Conservation (phyloP, 2,113 vertebrate genomes). For the Oryctolagus cuniculus region DNA sequence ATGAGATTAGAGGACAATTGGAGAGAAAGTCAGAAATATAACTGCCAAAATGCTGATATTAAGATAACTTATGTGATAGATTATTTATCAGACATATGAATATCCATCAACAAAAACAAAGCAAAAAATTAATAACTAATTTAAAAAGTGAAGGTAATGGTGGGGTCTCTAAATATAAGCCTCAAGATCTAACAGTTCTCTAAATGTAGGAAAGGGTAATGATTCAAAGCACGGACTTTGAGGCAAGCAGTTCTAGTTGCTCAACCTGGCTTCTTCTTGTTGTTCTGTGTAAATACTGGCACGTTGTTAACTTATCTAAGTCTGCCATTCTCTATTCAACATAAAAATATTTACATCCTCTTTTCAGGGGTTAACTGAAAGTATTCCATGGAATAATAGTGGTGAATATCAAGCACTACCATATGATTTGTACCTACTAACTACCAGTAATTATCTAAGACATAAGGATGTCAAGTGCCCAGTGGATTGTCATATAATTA, state of each 20-base stretch:
- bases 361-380: not conserved
- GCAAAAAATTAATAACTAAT: not conserved
- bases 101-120: not conserved
- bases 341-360: constrained; percentile 33
- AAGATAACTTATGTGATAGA: not conserved
- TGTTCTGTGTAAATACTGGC: not conserved
- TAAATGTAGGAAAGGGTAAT: not conserved
- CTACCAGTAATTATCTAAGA: constrained; percentile 13
- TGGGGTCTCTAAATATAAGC: not conserved
- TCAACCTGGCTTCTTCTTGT: not conserved
- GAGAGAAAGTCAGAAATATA: too few species aligned
- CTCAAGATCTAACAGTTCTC: not conserved
- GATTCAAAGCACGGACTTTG: not conserved
- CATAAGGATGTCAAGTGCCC: not conserved
- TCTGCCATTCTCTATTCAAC: constrained; percentile 11
- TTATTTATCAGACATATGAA: constrained; percentile 34
- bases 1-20: not conserved
- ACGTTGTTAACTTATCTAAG: not conserved
- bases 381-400: not conserved
- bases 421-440: constrained; percentile 6
- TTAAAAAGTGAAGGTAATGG: not conserved
- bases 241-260: not conserved
- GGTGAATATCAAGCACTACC: not conserved
- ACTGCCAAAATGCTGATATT: not conserved
- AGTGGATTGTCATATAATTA: not conserved